phyloP scores from a whole-genome alignment of 2,113 vertebrate genomes.

The Apistogramma diplotaenia region DNA sequence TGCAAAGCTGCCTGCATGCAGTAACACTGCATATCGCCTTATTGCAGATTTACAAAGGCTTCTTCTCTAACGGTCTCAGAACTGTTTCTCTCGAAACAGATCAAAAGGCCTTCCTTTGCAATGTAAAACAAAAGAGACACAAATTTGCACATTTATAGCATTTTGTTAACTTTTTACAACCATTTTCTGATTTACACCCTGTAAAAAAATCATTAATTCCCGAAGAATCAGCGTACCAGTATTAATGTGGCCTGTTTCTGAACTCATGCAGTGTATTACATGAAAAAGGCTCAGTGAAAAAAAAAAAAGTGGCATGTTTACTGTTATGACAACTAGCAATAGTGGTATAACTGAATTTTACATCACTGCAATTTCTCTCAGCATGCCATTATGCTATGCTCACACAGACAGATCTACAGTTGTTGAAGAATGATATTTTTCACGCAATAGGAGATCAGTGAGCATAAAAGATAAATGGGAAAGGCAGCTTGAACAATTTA shows the following conservation, averaged over 20 bases:
- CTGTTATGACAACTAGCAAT: background rate
- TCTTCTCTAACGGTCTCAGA: background rate
- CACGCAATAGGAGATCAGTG: constrained; percentile 47
- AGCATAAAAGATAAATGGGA: constrained; percentile 61
- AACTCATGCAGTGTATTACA: background rate
- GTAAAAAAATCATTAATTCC: background rate
- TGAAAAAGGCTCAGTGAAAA: background rate
- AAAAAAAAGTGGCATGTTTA: background rate
- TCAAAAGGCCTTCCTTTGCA: background rate
- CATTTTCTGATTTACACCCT: background rate
- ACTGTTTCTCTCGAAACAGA: constrained; percentile 23
- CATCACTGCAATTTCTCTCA: constrained; percentile 28
- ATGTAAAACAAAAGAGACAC: background rate
- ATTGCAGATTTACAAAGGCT: constrained; percentile 21
- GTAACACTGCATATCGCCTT: background rate
- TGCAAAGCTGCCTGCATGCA: background rate
- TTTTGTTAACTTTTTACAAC: background rate
- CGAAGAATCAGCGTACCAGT: background rate
- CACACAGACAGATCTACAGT: constrained; percentile 21
- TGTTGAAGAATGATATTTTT: constrained; percentile 46
- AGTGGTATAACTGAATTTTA: background rate
- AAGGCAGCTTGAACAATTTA: constrained; percentile 60
- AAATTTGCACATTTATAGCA: background rate
- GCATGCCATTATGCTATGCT: constrained; percentile 9
- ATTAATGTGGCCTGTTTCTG: background rate